phyloP scores from a whole-genome alignment of 1,140 invertebrate genomes.

The Macrobrachium rosenbergii region DNA sequence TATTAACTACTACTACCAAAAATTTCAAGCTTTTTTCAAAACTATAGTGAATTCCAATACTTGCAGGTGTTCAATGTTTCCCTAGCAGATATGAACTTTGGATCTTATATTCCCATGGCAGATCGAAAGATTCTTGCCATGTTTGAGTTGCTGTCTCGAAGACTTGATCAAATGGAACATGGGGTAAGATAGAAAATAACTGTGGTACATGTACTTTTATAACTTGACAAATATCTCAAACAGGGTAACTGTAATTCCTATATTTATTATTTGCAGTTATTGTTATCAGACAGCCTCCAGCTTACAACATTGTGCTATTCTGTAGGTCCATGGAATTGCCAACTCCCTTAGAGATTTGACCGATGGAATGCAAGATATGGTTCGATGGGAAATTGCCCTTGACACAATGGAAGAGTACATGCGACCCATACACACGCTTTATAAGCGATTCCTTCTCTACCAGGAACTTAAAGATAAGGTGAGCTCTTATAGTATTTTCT shows the following conservation, averaged over 20 bases:
- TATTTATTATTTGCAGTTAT: background rate
- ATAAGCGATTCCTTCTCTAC: conserved; percentile 64
- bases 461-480: conserved; percentile 56
- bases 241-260: background rate
- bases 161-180: conserved; percentile 63
- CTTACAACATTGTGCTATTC: background rate
- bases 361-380: conserved; percentile 62
- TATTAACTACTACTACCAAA: background rate
- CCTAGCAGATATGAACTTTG: conserved; percentile 46
- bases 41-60: background rate
- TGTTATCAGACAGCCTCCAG: background rate
- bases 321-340: conserved; percentile 63
- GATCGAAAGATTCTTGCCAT: conserved; percentile 62
- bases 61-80: conserved; percentile 62
- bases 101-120: conserved; percentile 42
- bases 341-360: conserved; percentile 61
- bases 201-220: background rate
- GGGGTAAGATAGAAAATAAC: conserved; percentile 47
- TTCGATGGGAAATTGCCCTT: conserved; percentile 66
- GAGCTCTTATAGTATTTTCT: background rate
- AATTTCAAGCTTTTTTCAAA: background rate
- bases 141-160: conserved; percentile 61
- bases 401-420: conserved; percentile 66
- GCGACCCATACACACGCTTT: conserved; percentile 66
- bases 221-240: background rate